A percentile compares a stretch with the other conserved stretches of the same genome.
These are phyloP conservation scores for Hormiphora californensis DNA, from an alignment of 37 sponge, comb jelly and placozoan species.

Conservation along the genomic window DNA sequence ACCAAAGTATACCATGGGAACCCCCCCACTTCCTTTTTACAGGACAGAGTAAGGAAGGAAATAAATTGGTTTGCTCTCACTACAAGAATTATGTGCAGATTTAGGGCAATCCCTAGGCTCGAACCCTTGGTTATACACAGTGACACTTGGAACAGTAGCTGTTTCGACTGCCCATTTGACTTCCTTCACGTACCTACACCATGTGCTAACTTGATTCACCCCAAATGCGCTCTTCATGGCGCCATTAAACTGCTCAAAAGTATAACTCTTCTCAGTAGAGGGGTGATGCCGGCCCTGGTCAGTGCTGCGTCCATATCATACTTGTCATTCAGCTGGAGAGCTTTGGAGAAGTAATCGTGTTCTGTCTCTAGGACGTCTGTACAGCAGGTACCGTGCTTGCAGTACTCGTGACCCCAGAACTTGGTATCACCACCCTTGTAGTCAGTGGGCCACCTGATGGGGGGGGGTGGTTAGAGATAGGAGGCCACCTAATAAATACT, in stretches of 20 bases:
- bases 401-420: conserved; percentile 48
- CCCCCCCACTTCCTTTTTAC: neutral
- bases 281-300: neutral
- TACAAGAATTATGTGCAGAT: neutral
- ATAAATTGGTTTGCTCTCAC: neutral
- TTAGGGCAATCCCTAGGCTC: neutral
- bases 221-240: neutral
- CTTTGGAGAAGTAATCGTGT: conserved; percentile 2
- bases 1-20: too few species aligned
- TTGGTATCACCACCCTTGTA: conserved; percentile 34
- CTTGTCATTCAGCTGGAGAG: neutral
- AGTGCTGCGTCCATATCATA: neutral
- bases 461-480: too few species aligned
- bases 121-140: neutral
- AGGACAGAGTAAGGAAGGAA: neutral
- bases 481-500: too few species aligned
- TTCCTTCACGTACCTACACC: conserved; percentile 1
- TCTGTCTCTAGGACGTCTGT: neutral
- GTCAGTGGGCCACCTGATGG: conserved; percentile 44
- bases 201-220: neutral
- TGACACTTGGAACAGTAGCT: conserved; percentile 20
- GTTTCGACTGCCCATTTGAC: neutral
- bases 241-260: neutral
- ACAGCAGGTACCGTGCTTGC: conserved; percentile 33
- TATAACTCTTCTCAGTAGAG: neutral